Base-by-base conservation (phyloP, 2,888 invertebrate species). In the Acholoe squamosa region DNA sequence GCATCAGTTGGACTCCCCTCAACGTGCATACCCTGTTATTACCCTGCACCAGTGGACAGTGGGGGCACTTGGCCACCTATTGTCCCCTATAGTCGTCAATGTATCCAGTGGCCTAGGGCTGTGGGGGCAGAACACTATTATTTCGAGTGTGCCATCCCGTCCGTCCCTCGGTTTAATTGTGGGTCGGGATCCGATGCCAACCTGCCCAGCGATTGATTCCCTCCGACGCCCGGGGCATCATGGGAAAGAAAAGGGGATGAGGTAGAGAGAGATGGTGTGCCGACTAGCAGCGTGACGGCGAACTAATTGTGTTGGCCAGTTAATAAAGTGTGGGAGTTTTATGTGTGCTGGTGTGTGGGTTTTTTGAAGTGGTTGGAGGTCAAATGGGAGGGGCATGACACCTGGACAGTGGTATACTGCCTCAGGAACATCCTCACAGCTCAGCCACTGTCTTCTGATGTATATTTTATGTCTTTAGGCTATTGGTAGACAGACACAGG, bases 81-180 rank as follows among this genome's bases (percentile, higher is more conserved):
- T 80, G 80, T 80, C 80, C 16, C 5, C 5, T 28, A 31, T 19
- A 31, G 16, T 19, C n/a, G 25, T 14, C 28, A 14, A 43, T 34
- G 34, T 16, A 34, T 3, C n/a, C 43, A 10, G 16, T 80, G 5
- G 80, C 80, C 80, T 34, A 0, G 16, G 80, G 80, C 80, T 28
- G 34, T 80, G 34, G 43, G 76, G 43, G 12, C 80, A 71, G 80
- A 43, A 22, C n/a, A 43, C 34, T 80, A 43, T 80, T 34, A 80
- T 43, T 80, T 80, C 80, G 34, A 22, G 80, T 80, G 34, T 43
- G 34, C 80, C 80, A 80, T 80, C 80, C 80, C 80, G 80, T 80
- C 80, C 80, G 80, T 80, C 80, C 80, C 80, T 80, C 80, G 80
- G 34, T 33, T 80, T 80, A 80, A 80, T 80, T 80, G n/a, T 34